Evolutionary conservation across 2,888 invertebrate species (phyloP).

Genomic region (Dyspetes luteomarginatus): DNA sequence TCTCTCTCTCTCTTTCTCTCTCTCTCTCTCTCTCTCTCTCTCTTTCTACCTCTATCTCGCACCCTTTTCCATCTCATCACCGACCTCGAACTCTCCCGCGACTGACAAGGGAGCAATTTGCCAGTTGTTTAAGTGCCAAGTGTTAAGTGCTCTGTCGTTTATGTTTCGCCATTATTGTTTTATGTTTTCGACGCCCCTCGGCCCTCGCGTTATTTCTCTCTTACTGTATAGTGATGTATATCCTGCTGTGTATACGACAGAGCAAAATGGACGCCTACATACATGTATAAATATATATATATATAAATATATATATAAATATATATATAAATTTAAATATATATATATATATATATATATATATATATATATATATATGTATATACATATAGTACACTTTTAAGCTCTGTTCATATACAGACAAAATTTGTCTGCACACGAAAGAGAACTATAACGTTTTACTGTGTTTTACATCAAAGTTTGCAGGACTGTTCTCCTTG

Average conservation of each 20-base stretch:
- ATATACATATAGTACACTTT: too few species aligned
- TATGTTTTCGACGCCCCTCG: slow-evolving; percentile 78
- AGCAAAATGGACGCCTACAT: slow-evolving; percentile 30
- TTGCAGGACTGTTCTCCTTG: slow-evolving; percentile 27
- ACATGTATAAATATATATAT: slow-evolving; percentile 7
- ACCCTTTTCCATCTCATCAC: slow-evolving; percentile 41
- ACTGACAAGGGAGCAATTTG: slow-evolving; percentile 83
- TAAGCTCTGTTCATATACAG: too few species aligned
- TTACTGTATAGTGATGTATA: slow-evolving; percentile 18
- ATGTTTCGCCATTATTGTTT: slow-evolving; percentile 83
- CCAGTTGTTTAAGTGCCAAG: slow-evolving; percentile 84
- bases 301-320: too few species aligned
- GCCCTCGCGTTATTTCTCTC: slow-evolving; percentile 68
- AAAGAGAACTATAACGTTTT: slow-evolving; percentile 36
- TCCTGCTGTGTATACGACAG: slow-evolving; percentile 1
- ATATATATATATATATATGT: too few species aligned
- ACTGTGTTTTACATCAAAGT: slow-evolving; percentile 49
- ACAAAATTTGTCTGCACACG: slow-evolving; percentile 13
- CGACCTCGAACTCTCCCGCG: slow-evolving; percentile 53
- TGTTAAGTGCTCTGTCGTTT: slow-evolving; percentile 83
- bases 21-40: background rate
- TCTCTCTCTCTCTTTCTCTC: slow-evolving; percentile 1
- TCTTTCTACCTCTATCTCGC: slow-evolving; percentile 12
- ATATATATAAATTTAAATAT: too few species aligned
- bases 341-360: too few species aligned